A percentile compares a stretch with the other conserved stretches of the same genome.
phyloP scores from a whole-genome alignment of 1,140 invertebrate species.

The Drosophila erecta region DNA sequence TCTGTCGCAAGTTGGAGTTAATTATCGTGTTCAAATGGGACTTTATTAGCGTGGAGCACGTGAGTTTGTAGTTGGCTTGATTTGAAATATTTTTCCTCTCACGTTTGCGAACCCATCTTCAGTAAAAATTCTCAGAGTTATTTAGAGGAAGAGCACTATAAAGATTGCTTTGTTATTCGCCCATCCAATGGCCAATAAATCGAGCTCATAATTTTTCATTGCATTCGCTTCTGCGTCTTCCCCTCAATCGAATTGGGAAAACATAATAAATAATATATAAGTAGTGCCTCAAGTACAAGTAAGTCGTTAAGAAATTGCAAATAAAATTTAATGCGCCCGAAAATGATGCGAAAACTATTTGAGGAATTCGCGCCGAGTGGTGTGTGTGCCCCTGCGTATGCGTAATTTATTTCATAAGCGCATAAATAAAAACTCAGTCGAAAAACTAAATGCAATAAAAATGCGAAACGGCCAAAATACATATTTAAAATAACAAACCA shows the following conservation, averaged over 20 bases:
- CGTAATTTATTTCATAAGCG: slow-evolving; percentile 78
- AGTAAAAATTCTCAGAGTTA: background rate
- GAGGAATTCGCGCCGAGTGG: slow-evolving; percentile 47
- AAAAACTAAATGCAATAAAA: slow-evolving; percentile 79
- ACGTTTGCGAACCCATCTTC: no score
- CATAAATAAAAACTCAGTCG: slow-evolving; percentile 69
- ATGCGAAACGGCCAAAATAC: slow-evolving; percentile 54
- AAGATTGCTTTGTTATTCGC: slow-evolving; percentile 64
- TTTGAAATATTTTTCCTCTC: no score
- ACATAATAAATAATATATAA: slow-evolving; percentile 79
- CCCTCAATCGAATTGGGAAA: slow-evolving; percentile 28
- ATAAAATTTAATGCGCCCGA: slow-evolving; percentile 79
- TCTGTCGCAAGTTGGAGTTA: slow-evolving; percentile 13
- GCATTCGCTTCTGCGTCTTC: slow-evolving; percentile 24
- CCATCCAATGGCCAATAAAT: slow-evolving; percentile 64
- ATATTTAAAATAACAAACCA: slow-evolving; percentile 66
- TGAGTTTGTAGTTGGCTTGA: no score
- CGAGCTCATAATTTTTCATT: slow-evolving; percentile 75
- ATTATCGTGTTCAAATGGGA: background rate
- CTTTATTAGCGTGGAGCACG: background rate
- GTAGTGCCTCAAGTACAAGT: slow-evolving; percentile 53
- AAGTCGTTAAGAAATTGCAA: slow-evolving; percentile 71
- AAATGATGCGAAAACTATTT: slow-evolving; percentile 81
- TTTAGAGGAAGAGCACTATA: slow-evolving; percentile 17
- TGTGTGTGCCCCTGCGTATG: slow-evolving; percentile 47